phyloP scores from a whole-genome alignment of 2,888 invertebrate species.

The Scaptomyza cyrtandrae region DNA sequence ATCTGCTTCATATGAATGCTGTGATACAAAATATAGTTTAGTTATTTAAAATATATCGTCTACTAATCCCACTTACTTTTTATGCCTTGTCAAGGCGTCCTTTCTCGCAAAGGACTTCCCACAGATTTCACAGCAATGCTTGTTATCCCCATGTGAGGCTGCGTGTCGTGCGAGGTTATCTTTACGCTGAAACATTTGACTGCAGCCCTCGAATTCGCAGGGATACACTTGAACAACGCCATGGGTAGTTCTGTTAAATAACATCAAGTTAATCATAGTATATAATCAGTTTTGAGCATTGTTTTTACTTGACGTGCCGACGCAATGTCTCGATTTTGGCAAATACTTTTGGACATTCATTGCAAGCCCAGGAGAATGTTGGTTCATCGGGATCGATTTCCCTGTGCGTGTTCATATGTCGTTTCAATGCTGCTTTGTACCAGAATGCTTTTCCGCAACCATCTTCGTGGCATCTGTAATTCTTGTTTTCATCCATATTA shows the following conservation, averaged over 20 bases:
- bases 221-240: constrained; percentile 34
- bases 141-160: constrained; percentile 39
- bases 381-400: constrained; percentile 28
- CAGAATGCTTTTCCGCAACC: constrained; percentile 53
- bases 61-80: constrained; percentile 16
- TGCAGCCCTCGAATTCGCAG: constrained; percentile 35
- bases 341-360: constrained; percentile 40
- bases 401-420: constrained; percentile 31
- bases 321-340: constrained; percentile 42
- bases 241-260: constrained; percentile 35
- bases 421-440: constrained; percentile 44
- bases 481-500: constrained; percentile 46
- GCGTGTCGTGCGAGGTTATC: constrained; percentile 46
- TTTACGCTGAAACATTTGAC: constrained; percentile 59
- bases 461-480: constrained; percentile 20
- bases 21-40: neutral
- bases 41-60: neutral
- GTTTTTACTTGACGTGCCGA: constrained; percentile 35
- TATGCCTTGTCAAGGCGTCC: constrained; percentile 44
- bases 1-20: constrained; percentile 38
- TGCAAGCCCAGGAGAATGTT: constrained; percentile 26
- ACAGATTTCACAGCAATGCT: constrained; percentile 39
- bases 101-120: constrained; percentile 48
- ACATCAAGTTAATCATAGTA: neutral
- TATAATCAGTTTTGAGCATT: neutral